Conservation (phyloP, 2,797 vertebrate species). For the Pseudochromis fuscus region DNA sequence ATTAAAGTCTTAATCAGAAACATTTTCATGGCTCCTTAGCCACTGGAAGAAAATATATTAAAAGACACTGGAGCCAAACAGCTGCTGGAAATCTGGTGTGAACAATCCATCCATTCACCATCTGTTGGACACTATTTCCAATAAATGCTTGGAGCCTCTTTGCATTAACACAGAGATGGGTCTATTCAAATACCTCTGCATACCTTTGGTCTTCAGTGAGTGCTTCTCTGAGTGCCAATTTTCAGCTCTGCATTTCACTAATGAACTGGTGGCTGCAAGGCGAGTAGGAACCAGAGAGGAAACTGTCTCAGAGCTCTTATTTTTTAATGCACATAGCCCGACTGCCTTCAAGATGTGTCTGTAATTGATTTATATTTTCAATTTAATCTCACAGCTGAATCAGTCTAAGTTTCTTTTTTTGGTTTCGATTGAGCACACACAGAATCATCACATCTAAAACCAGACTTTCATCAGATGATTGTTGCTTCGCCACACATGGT, state of each 20-base stretch:
- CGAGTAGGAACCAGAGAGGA: slow-evolving; percentile 6
- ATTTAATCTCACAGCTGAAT: slow-evolving; percentile 21
- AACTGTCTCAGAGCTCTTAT: slow-evolving; percentile 12
- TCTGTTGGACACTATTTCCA: slow-evolving; percentile 27
- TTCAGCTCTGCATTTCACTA: slow-evolving; percentile 26
- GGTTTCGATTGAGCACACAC: background rate
- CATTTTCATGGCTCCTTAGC: slow-evolving; percentile 2
- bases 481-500: background rate
- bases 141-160: background rate
- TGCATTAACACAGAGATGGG: slow-evolving; percentile 14
- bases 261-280: slow-evolving; percentile 31
- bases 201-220: slow-evolving; percentile 19
- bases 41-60: background rate
- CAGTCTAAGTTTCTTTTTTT: background rate
- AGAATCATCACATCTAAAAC: slow-evolving; percentile 8
- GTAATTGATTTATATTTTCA: slow-evolving; percentile 36
- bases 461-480: background rate
- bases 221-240: slow-evolving; percentile 34
- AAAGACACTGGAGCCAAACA: slow-evolving; percentile 39
- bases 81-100: slow-evolving; percentile 24
- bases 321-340: slow-evolving; percentile 15
- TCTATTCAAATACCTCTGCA: slow-evolving; percentile 8
- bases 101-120: slow-evolving; percentile 35
- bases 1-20: slow-evolving; percentile 28
- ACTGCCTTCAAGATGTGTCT: slow-evolving; percentile 9